Percentiles rank a stretch among this genome's conserved stretches.
These are phyloP conservation scores for Epirrita christyi DNA, from an alignment of 2,888 invertebrate genomes.

Conservation along the genomic window DNA sequence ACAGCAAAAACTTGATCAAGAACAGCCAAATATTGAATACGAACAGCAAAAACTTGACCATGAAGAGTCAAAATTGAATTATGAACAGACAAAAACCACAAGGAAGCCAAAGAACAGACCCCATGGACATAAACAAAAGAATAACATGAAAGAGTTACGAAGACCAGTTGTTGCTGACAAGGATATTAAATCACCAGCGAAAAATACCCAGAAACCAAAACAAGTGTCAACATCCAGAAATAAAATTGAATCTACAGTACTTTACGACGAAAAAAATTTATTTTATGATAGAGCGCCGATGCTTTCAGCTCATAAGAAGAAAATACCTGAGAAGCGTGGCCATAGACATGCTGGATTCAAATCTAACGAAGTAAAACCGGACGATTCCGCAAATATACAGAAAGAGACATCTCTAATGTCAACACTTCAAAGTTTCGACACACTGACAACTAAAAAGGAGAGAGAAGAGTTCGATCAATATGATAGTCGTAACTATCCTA, in stretches of 20 bases:
- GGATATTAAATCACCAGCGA: too few relatives aligned
- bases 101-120: not conserved
- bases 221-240: not conserved
- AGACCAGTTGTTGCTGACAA: not conserved
- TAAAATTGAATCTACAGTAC: constrained; percentile 1
- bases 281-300: not conserved
- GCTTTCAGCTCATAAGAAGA: not conserved
- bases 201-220: not conserved
- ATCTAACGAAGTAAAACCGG: not conserved
- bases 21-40: not conserved
- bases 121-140: not conserved
- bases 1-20: not conserved
- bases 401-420: not conserved
- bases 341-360: constrained; percentile 4
- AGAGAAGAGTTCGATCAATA: constrained; percentile 49
- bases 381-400: not conserved
- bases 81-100: not conserved
- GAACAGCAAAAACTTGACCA: not conserved
- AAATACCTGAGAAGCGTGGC: not conserved
- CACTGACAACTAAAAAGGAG: constrained; percentile 38
- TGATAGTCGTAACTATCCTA: constrained; percentile 41
- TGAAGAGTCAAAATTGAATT: not conserved
- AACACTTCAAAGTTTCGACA: constrained; percentile 1
- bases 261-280: not conserved
- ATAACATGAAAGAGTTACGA: not conserved